A percentile compares a stretch with the other conserved stretches of the same genome.
Evolutionary conservation across 2,888 invertebrate genomes (phyloP).

Genomic region (Tanaodytes sp.): DNA sequence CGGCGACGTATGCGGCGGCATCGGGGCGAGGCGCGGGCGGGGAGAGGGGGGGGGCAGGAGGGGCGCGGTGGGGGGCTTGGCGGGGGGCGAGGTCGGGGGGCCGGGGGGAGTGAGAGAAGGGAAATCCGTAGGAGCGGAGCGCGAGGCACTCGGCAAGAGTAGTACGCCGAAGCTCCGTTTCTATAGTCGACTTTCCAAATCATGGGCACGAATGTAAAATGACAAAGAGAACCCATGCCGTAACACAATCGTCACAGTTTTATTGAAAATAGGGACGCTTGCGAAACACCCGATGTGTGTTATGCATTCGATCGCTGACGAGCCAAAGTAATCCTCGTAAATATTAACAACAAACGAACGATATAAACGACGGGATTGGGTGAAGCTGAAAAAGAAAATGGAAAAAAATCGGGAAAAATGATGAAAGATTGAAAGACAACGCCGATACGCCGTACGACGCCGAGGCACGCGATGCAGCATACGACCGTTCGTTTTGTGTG

Average conservation of each 20-base stretch:
- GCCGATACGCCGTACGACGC: not conserved
- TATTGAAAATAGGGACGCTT: slow-evolving; percentile 40
- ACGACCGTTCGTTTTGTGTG: too few species aligned
- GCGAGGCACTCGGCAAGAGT: slow-evolving; percentile 59
- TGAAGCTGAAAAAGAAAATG: slow-evolving; percentile 28
- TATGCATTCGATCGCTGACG: slow-evolving; percentile 39
- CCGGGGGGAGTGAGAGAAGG: slow-evolving; percentile 11
- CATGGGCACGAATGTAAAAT: slow-evolving; percentile 40
- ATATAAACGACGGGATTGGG: slow-evolving; percentile 14
- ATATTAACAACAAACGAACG: slow-evolving; percentile 26
- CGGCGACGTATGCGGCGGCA: too few species aligned
- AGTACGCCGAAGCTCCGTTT: slow-evolving; percentile 54
- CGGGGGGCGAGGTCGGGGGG: too few species aligned
- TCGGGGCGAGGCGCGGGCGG: too few species aligned
- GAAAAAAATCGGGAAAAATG: too few species aligned
- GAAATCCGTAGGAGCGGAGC: slow-evolving; percentile 20
- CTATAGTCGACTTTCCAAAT: slow-evolving; percentile 49
- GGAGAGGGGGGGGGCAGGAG: too few species aligned
- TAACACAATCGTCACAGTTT: slow-evolving; percentile 33
- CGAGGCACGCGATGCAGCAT: too few species aligned
- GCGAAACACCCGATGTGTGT: slow-evolving; percentile 24
- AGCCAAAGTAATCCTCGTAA: slow-evolving; percentile 41
- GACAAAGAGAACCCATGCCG: slow-evolving; percentile 45
- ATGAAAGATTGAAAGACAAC: not conserved
- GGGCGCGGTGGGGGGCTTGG: too few species aligned